Evolutionary conservation across 2,888 invertebrate genomes (phyloP), one percentile per base, ranked within the genome.

Genomic region (Ophonus ardosiacus): DNA sequence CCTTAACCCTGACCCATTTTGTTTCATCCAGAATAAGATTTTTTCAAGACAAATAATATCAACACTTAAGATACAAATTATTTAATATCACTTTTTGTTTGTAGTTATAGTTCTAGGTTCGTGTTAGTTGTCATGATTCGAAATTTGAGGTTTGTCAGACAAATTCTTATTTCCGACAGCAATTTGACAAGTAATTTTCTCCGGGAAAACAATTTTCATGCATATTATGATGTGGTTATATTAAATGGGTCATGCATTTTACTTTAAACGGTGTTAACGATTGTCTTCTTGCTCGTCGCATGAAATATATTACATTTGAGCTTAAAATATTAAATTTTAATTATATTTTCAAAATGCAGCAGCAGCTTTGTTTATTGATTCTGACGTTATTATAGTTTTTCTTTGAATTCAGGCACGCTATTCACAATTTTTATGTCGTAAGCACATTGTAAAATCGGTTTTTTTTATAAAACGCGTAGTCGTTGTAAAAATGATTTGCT

Each of bases 1-100:
- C 84, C 84, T 84, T 84, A 74, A 63, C 84, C 84, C 61, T 84
- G 84, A 84, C 84, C 84, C 43, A 84, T 84, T 78, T 84, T 68
- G 68, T 31, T 31, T 7, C 68, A 68, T 63, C 63, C 63, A 63
- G 63, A 5, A 63, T 63, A 63, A 63, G 63, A 63, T 21, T 13
- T 21, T 63, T 63, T 18, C 18, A 63, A 18, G 63, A 63, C 7
- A 24, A 63, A 63, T 8, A 18, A 7, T 21, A 10, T 18, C 24
- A 18, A 63, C 63, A 63, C 63, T 63, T 63, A 24, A 21, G 63
- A 63, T 63, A 63, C 24, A 13, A 63, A 63, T 63, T 61, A 61
- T 61, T 51, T 63, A 63, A 24, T 18, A 18, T 24, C 18, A 63
- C 3, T 74, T 51, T 38, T 74, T 17, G 40, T 18, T 17, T 51